These are phyloP conservation scores for Diploptera punctata DNA, from an alignment of 2,888 invertebrate genomes.

Conservation along the genomic window DNA sequence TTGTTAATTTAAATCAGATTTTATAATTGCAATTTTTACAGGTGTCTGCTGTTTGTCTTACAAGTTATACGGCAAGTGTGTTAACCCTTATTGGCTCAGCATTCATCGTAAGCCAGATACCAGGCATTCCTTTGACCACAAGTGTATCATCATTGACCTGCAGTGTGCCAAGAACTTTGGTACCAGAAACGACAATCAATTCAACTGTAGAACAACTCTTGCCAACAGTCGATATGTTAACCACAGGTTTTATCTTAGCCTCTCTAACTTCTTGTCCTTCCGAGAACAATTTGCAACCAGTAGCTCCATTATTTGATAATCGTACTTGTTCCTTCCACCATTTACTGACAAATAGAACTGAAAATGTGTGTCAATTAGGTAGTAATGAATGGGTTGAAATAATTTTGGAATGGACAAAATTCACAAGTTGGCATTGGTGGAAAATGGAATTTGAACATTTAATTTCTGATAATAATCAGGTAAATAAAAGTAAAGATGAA, in stretches of 20 bases:
- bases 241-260: constrained; percentile 13
- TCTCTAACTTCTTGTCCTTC: constrained; percentile 16
- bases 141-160: neutral
- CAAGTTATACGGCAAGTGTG: constrained; percentile 67
- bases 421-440: neutral
- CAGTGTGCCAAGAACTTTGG: neutral
- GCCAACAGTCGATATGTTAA: neutral
- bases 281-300: neutral
- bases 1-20: too few relatives aligned
- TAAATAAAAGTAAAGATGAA: neutral
- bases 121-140: constrained; percentile 37
- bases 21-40: too few relatives aligned
- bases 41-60: constrained; percentile 64
- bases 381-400: neutral
- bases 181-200: neutral
- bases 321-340: neutral
- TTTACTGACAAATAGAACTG: neutral
- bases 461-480: neutral
- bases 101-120: constrained; percentile 54
- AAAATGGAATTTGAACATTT: neutral
- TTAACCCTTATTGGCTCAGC: constrained; percentile 66
- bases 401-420: neutral
- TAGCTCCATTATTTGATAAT: too few relatives aligned
- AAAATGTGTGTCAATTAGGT: neutral
- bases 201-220: neutral